phyloP scores from a whole-genome alignment of 92 coral and sea anemone species.

The Heliopora coerulea region DNA sequence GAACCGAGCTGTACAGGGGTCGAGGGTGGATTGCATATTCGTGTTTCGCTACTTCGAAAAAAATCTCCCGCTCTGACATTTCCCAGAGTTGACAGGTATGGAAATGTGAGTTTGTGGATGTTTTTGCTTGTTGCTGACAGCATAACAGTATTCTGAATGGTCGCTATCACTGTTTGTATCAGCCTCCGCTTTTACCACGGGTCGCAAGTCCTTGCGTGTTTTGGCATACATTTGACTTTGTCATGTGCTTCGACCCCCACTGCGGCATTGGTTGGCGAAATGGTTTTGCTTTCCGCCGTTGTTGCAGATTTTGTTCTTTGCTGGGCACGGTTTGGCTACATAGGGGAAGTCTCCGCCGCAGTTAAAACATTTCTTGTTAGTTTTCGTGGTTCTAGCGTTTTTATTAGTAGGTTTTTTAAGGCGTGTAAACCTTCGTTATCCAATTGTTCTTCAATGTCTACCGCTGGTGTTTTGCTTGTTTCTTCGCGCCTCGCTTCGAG shows the following conservation, averaged over 20 bases:
- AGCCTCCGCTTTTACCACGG: constrained; percentile 1
- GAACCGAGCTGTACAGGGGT: no score
- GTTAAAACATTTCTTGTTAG: constrained; percentile 20
- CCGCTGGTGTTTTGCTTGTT: constrained; percentile 48
- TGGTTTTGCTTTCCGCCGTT: constrained; percentile 31
- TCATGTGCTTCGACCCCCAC: constrained; percentile 18
- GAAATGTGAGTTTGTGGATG: no score
- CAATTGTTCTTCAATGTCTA: constrained; percentile 45
- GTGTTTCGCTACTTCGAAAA: no score
- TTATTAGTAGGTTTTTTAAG: background rate
- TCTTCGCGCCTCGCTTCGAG: constrained; percentile 50
- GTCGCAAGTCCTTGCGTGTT: background rate
- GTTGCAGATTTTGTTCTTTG: constrained; percentile 23
- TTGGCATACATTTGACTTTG: no score
- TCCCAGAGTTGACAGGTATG: no score
- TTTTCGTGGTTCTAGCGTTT: constrained; percentile 14
- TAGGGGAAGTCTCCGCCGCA: constrained; percentile 47
- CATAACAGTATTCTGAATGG: constrained; percentile 14
- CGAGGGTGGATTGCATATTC: no score
- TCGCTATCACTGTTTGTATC: constrained; percentile 10
- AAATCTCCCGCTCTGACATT: no score
- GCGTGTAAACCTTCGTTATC: background rate
- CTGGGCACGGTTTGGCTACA: constrained; percentile 5
- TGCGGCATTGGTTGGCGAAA: constrained; percentile 28
- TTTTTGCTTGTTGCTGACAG: constrained; percentile 2